Conservation (phyloP, 2,113 vertebrate genomes). For the Hippocampus zosterae region DNA sequence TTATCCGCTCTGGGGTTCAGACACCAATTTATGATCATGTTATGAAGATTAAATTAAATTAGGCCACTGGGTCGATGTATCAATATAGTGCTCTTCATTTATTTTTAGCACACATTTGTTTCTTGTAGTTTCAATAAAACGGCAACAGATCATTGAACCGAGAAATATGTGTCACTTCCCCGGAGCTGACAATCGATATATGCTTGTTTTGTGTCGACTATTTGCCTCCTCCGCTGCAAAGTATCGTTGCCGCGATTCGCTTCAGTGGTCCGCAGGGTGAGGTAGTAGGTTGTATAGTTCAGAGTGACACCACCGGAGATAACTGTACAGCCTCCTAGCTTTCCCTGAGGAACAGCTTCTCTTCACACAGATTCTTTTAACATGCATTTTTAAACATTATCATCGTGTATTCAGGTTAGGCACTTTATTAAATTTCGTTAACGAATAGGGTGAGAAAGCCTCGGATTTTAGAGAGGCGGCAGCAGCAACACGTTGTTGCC, state of each 20-base stretch:
- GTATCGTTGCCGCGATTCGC: slow-evolving; percentile 14
- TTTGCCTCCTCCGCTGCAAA: neutral
- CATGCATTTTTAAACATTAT: neutral
- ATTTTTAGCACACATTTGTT: neutral
- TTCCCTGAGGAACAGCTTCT: slow-evolving; percentile 80
- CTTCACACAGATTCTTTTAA: slow-evolving; percentile 12
- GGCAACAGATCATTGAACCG: neutral
- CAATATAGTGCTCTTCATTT: neutral
- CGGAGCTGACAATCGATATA: neutral
- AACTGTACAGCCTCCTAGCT: slow-evolving; percentile 99
- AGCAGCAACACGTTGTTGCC: slow-evolving; percentile 31
- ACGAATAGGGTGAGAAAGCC: neutral
- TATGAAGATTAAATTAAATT: slow-evolving; percentile 12
- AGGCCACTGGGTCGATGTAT: slow-evolving; percentile 13
- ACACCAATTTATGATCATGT: slow-evolving; percentile 4
- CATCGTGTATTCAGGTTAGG: neutral
- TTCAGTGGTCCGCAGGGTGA: slow-evolving; percentile 80
- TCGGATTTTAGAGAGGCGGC: slow-evolving; percentile 10
- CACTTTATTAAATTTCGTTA: slow-evolving; percentile 2
- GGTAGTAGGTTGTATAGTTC: slow-evolving; percentile 99
- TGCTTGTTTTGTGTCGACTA: neutral
- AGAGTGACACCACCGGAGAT: slow-evolving; percentile 98
- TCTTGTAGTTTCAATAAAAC: neutral
- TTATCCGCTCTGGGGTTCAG: slow-evolving; percentile 5
- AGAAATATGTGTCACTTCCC: neutral